Evolutionary conservation across 1,140 invertebrate genomes (phyloP), one percentile per base, ranked within the genome.

Genomic region (Drosophila rhopaloa): DNA sequence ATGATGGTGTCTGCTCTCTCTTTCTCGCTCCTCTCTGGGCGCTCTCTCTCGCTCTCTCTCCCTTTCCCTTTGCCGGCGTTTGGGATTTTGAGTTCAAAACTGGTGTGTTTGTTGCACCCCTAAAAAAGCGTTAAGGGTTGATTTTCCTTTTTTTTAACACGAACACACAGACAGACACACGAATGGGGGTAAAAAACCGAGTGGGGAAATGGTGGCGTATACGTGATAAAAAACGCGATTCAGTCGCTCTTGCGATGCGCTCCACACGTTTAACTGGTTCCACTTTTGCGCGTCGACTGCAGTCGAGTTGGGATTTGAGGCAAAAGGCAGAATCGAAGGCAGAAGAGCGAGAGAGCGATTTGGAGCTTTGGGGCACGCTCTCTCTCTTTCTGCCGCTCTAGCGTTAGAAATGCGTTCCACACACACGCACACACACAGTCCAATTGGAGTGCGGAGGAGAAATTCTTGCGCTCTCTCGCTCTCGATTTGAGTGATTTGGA

Each of bases 261-360:
- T 86, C 77, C 72, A 70, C 47, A 68, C 76, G 83, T 89, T 89
- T 82, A 81, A 89, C 84, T 89, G 77, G 81, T 89, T 76, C 54
- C 68, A 72, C 68, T 65, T 76, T 51, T 83, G 76, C 81, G 86
- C 77, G 85, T 78, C 81, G 77, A 75, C 60, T 72, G 84, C 81
- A 77, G 59, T 76, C 75, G 79, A 70, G 80, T 65, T 70, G 57
- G 71, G 54, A 75, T 74, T 50, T 56, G 37, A 43, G 29, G 32
- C 57, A 29, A 19, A 16, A 41, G 7, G 44, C 29, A 48, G 50
- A 24, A 53, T 53, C 58, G 44, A 55, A 58, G 47, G 61, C 59
- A 61, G 43, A 38, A 55, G 51, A 74, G 62, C 44, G 60, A 24
- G 57, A 47, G 59, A 68, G 50, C 50, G 41, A 19, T 16, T 2